Evolutionary conservation across 2,888 invertebrate genomes (phyloP), one percentile per base, ranked within the genome.

Genomic region (Odontocolon sp.): DNA sequence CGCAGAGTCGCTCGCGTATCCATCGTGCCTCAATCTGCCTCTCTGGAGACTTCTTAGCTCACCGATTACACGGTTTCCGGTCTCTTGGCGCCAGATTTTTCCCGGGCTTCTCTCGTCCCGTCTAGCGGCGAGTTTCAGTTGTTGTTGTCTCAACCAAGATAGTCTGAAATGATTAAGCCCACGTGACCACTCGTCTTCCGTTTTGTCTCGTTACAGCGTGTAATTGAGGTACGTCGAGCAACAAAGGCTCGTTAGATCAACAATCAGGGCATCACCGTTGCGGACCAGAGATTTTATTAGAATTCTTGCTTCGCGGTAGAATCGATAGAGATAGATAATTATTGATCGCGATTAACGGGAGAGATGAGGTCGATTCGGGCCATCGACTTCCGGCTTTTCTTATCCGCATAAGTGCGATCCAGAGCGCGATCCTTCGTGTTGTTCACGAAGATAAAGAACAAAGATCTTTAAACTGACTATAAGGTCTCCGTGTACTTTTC

Each of bases 91-190:
- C 89, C 94, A 93, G 87, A 95, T 92, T 79, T 85, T 89, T n/a
- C 85, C 83, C 2, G 90, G 90, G 67, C 87, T 89, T 21, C 86
- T 84, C 75, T 94, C 94, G 88, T 96, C 96, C 84, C 94, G 93
- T 82, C 95, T 93, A 83, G 96, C 96, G 56, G 95, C 93, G 50
- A 96, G 92, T 88, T 96, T 96, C 88, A 95, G 93, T 87, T 96
- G 96, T 87, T 96, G 96, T 80, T 95, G 92, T 90, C 96, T 96
- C 77, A 96, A 92, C 96, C 96, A 96, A 67, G 96, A 89, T 73
- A 88, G 84, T 72, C 91, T 91, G 79, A 8, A 75, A 81, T 68
- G 79, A 72, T 52, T 45, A 45, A 31, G 11, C 21, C 1, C 36
- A 52, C 31, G 9, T 16, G 40, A 69, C 21, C n/a, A 11, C 36